Evolutionary conservation across 2,113 vertebrate genomes (phyloP).

Genomic region (Erpornis zantholeuca): DNA sequence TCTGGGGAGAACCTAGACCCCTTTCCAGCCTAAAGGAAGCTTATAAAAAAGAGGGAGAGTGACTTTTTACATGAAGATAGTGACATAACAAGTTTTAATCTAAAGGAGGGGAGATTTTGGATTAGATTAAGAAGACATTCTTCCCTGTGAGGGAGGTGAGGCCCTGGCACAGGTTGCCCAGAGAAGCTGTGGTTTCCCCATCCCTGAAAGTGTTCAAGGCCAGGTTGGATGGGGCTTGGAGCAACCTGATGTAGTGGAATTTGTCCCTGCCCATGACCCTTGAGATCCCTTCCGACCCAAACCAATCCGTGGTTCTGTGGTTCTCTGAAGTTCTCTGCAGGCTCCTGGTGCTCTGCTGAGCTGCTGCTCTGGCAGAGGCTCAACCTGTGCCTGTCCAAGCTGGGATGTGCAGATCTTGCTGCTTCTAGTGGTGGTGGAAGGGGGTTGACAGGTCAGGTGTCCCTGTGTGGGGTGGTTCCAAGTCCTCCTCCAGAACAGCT

Average conservation of each 20-base stretch:
- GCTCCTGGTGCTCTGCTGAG: neutral
- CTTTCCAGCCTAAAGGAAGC: neutral
- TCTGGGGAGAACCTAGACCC: neutral
- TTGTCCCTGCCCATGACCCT: neutral
- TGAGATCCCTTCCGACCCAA: neutral
- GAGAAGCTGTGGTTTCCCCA: neutral
- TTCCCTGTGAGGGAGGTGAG: neutral
- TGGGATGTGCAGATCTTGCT: neutral
- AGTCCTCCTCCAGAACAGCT: neutral
- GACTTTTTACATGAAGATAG: neutral
- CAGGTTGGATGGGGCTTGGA: neutral
- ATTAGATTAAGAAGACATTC: neutral
- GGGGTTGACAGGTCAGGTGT: neutral
- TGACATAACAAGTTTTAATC: neutral
- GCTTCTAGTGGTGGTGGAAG: fast-evolving
- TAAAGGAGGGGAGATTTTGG: neutral
- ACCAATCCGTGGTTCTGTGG: neutral
- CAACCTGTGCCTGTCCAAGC: neutral
- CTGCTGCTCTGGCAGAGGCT: neutral
- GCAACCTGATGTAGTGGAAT: fast-evolving
- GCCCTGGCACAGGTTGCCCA: neutral
- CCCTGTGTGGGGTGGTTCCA: neutral
- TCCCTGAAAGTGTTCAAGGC: neutral
- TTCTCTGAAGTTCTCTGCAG: neutral
- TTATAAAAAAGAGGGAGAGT: neutral